Base-by-base conservation (phyloP, 1,140 invertebrate species). In the Bombus soroeensis region DNA sequence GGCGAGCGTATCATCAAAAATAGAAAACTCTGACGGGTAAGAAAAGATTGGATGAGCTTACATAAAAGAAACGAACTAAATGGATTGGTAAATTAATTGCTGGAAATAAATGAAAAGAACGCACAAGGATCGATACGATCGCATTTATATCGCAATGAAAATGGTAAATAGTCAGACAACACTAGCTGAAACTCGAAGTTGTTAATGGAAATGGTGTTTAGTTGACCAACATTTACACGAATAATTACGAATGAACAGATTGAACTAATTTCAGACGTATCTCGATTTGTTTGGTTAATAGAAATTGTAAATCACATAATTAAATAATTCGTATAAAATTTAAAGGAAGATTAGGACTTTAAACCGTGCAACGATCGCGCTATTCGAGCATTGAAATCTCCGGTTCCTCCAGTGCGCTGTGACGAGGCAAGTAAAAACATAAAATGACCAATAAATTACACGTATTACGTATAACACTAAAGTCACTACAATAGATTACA, bases 311-410 rank as follows among this genome's bases (percentile, higher is more conserved):
- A 34, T 64, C 8, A 13, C 4, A 12, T 8, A 5, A 25, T 18
- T 47, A 3, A 39, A 32, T n/a, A 39, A 53, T 73, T 32, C 22
- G 25, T 66, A 37, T 47, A 53, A 66, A 22, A 64, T 12, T 39
- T 22, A 22, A 22, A 53, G 25, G 9, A 34, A n/a, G 6, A 47
- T 18, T 28, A 6, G 39, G 13, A 34, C 0, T 13, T 32, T 2
- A 59, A 28, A 34, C 0, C 5, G 2, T 13, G 8, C 9, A 12
- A 15, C 18, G 41, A 47, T 34, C 22, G 3, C 53, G 6, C 12
- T 34, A 22, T 62, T 10, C 82, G 10, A 32, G n/a, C 75, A 28
- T 84, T 79, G 13, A 84, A 79, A 43, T 84, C 82, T 79, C 53
- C 64, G n/a, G 25, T 13, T 28, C 2, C 1, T 6, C 10, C 13